Base-by-base conservation (phyloP, 2,113 vertebrate genomes). In the Mungos mungo region DNA sequence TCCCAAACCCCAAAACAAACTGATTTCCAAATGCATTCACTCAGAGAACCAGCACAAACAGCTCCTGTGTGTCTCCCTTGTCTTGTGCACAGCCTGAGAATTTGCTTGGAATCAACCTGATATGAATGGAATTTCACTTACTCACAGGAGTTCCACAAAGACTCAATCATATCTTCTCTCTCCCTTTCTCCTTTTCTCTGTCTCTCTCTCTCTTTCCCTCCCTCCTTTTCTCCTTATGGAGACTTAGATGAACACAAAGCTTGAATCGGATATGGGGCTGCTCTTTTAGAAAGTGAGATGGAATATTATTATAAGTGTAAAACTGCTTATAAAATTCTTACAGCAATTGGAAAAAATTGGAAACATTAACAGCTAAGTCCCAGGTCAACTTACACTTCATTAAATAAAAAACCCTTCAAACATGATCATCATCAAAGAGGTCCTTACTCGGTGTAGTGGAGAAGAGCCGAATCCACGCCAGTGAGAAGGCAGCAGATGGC, bases 251-350 rank as follows among this genome's bases (percentile, higher is more conserved):
- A 91, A 77, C 21, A 88, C 13, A 71, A 91, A 63, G 2, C 29
- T 90, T 90, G 83, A 96, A 71, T 76, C 16, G 31, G 79, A 85
- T 41, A 35, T 3, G 11, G 19, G 69, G 27, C 52, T 19, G 23
- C 52, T 90, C 66, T 85, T 60, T 74, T 23, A 82, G 29, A 77
- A 12, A 23, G 7, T 88, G 33, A 85, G 16, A 92, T 11, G 41
- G 38, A 45, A 90, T 93, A 82, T 38, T 81, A 88, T 63, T 90
- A 4, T 71, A 93, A 66, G 23, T 69, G 33, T 69, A 86, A 96
- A 93, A 80, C n/a, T 92, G n/a, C 69, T 96, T 96, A 93, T 95
- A 96, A 96, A 95, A 88, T 77, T 90, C 94, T 97, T 69, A 87
- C 2, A 45, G 76, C 68, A 92, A 84, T 52, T 93, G 82, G 60